Base-by-base conservation (phyloP, 92 coral and sea anemone species). In the Heteractis magnifica region DNA sequence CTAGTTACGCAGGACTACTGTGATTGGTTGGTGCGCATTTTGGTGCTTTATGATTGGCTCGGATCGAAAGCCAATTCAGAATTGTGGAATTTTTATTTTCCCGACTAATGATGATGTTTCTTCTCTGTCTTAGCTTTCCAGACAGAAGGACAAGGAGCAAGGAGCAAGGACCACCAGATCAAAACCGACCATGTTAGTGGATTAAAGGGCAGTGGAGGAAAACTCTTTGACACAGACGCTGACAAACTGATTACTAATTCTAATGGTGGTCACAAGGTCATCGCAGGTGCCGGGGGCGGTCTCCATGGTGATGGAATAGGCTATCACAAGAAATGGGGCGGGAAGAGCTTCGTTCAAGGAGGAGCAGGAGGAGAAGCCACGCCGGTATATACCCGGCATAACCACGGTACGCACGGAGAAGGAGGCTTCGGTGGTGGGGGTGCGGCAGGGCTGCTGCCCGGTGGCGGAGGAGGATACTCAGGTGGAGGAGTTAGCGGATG, bases 371-470 rank as follows among this genome's bases (percentile, higher is more conserved):
- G 98, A 52, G 90, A 87, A 56, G 90, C 98, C 16, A 55, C 59
- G 10, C 89, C 90, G 21, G 70, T 77, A 11, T 90, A 91, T 71
- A 68, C 78, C 34, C 71, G 15, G 62, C 83, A 85, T 76, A 41
- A 59, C 5, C 95, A 95, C 77, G 95, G 94, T 14, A 87, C 83
- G 11, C 73, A 80, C 56, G 92, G 96, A 74, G 93, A 84, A 65
- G 98, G 98, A 71, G 98, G 98, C 12, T 95, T 95, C 65, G 98
- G 98, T 53, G 98, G 98, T 59, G 98, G 98, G 56, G 98, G 98
- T 23, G 95, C 98, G 9, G 94, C 95, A n/a, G 95, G 98, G 13
- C 85, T 95, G 75, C 87, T 95, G 65, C 95, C 98, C 18, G 98
- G 98, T 4, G 98, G 89, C 13, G 98, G 98, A 16, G 98, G 98